phyloP scores from a whole-genome alignment of 2,113 vertebrate species.

The Xyliphius kryptos region DNA sequence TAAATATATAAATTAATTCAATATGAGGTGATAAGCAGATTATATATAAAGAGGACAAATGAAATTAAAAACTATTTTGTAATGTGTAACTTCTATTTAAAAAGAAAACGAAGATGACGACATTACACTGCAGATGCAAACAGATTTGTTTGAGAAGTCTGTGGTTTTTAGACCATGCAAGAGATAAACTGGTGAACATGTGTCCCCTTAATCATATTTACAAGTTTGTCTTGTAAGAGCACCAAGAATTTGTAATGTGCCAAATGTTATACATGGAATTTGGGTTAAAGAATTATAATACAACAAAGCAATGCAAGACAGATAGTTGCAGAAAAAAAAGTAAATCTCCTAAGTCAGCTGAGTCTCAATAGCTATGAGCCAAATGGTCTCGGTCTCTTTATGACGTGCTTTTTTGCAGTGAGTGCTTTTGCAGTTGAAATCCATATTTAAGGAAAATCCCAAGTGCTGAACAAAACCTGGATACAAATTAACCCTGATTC shows the following conservation, averaged over 20 bases:
- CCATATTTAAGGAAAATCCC: no score
- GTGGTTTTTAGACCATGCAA: slow-evolving; percentile 70
- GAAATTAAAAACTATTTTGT: slow-evolving; percentile 88
- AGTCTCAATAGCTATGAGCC: slow-evolving; percentile 70
- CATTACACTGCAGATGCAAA: slow-evolving; percentile 60
- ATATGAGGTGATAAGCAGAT: slow-evolving; percentile 81
- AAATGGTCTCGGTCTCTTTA: slow-evolving; percentile 67
- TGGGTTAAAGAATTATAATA: slow-evolving; percentile 48
- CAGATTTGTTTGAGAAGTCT: slow-evolving; percentile 58
- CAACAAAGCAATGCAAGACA: no score
- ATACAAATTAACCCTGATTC: no score
- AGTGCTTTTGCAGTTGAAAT: no score
- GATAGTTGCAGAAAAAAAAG: slow-evolving; percentile 26
- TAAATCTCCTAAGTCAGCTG: slow-evolving; percentile 50
- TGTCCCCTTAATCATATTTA: no score
- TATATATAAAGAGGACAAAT: slow-evolving; percentile 77
- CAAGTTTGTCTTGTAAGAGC: slow-evolving; percentile 71
- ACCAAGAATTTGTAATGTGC: slow-evolving; percentile 77
- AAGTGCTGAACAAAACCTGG: no score
- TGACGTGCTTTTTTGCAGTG: slow-evolving; percentile 77
- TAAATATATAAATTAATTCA: slow-evolving; percentile 74
- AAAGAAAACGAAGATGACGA: slow-evolving; percentile 59
- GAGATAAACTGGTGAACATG: no score
- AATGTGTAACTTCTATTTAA: slow-evolving; percentile 87
- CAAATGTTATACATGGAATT: slow-evolving; percentile 80